A percentile compares a stretch with the other conserved stretches of the same genome.
These are phyloP conservation scores for Eumaeus atala DNA, from an alignment of 1,140 invertebrate species.

Conservation along the genomic window DNA sequence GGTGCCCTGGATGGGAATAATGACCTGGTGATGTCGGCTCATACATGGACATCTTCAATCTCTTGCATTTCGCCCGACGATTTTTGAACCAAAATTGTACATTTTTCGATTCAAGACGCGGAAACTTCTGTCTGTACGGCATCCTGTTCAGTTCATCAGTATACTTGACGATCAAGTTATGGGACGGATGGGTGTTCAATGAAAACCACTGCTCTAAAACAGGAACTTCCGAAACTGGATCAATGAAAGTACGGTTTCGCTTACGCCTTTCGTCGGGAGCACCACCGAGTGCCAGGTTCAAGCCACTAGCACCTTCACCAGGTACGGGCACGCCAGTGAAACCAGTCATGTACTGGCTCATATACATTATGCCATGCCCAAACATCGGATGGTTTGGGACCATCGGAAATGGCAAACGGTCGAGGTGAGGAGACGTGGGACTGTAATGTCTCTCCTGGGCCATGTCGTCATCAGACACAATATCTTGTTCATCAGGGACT, in stretches of 20 bases:
- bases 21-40: constrained; percentile 74
- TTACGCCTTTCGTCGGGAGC: constrained; percentile 89
- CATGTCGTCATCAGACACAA: constrained; percentile 61
- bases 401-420: constrained; percentile 80
- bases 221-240: constrained; percentile 97
- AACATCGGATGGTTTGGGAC: constrained; percentile 88
- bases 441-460: constrained; percentile 59
- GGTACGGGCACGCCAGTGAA: constrained; percentile 69
- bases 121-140: constrained; percentile 97
- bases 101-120: constrained; percentile 96
- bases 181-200: constrained; percentile 97
- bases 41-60: constrained; percentile 91
- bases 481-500: constrained; percentile 53
- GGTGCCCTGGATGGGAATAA: constrained; percentile 62
- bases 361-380: constrained; percentile 90
- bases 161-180: constrained; percentile 96
- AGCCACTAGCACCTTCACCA: constrained; percentile 69
- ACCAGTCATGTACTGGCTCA: constrained; percentile 88
- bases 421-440: constrained; percentile 60
- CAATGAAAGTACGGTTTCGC: constrained; percentile 98
- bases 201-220: constrained; percentile 97
- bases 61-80: constrained; percentile 95
- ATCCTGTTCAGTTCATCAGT: constrained; percentile 96
- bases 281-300: constrained; percentile 78
- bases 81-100: constrained; percentile 99